Conservation (phyloP, 2,888 invertebrate species). For the Drosophila glabriapex region DNA sequence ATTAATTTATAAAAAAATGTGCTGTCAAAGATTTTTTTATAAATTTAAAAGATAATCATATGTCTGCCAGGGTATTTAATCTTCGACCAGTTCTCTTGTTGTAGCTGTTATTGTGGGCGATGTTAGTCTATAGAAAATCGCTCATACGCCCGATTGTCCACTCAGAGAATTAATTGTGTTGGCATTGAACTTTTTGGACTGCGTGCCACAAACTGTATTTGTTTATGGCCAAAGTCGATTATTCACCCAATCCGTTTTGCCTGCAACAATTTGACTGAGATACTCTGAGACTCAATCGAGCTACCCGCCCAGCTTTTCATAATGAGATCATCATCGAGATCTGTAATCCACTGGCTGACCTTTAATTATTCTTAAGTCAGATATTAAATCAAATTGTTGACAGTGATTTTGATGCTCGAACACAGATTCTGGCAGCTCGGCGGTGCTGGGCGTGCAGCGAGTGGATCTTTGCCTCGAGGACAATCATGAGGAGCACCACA, state of each 20-base stretch:
- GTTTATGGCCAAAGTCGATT: slow-evolving; percentile 73
- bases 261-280: slow-evolving; percentile 29
- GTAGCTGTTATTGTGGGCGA: slow-evolving; percentile 62
- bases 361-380: not conserved
- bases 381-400: not conserved
- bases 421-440: slow-evolving; percentile 87
- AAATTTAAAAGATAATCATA: not conserved
- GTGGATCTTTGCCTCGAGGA: slow-evolving; percentile 91
- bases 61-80: not conserved
- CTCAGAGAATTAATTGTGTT: slow-evolving; percentile 68
- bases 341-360: slow-evolving; percentile 6
- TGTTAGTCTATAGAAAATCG: slow-evolving; percentile 17
- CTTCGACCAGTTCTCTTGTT: not conserved
- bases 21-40: not conserved
- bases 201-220: slow-evolving; percentile 47
- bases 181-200: slow-evolving; percentile 74
- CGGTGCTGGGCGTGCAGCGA: slow-evolving; percentile 89
- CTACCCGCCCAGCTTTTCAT: slow-evolving; percentile 10
- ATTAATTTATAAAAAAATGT: not conserved
- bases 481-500: slow-evolving; percentile 92
- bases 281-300: slow-evolving; percentile 23
- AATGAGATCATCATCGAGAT: slow-evolving; percentile 63
- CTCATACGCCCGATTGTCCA: slow-evolving; percentile 61
- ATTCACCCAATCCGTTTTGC: slow-evolving; percentile 44
- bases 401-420: slow-evolving; percentile 25